phyloP scores from a whole-genome alignment of 1,140 invertebrate genomes.

The Procambarus virginalis region DNA sequence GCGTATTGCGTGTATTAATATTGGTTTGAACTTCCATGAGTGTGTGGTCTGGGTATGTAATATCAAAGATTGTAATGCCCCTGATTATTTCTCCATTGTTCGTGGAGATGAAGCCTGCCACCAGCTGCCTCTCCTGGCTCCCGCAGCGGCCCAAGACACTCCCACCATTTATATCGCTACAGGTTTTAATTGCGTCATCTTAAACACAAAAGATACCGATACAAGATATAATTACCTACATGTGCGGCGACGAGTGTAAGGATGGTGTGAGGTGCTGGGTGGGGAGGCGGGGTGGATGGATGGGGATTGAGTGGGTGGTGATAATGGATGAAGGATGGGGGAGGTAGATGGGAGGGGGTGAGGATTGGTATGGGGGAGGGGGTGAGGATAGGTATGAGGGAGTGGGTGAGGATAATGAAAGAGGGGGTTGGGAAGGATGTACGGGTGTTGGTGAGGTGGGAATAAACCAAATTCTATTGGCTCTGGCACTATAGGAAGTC shows the following conservation, averaged over 20 bases:
- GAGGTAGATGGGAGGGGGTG: background rate
- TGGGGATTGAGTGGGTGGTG: no score
- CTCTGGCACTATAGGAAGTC: no score
- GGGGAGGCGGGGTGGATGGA: background rate
- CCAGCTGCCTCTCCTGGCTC: background rate
- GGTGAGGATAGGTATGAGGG: background rate
- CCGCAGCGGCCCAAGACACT: background rate
- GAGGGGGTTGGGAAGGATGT: no score
- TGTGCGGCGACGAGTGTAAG: background rate
- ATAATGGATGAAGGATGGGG: no score
- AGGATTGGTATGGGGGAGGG: background rate
- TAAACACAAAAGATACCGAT: background rate
- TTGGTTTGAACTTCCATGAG: no score
- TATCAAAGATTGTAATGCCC: no score
- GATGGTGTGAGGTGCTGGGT: no score
- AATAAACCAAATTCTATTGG: no score
- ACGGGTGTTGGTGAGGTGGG: no score
- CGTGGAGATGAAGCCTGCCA: background rate
- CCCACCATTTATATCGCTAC: background rate
- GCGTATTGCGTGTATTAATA: no score
- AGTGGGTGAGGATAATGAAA: background rate
- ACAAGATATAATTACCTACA: background rate
- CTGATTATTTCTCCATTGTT: no score
- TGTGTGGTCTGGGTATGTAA: no score
- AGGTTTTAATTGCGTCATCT: background rate